Conservation (phyloP, 2,888 invertebrate genomes). For the Apodemia hepburni region DNA sequence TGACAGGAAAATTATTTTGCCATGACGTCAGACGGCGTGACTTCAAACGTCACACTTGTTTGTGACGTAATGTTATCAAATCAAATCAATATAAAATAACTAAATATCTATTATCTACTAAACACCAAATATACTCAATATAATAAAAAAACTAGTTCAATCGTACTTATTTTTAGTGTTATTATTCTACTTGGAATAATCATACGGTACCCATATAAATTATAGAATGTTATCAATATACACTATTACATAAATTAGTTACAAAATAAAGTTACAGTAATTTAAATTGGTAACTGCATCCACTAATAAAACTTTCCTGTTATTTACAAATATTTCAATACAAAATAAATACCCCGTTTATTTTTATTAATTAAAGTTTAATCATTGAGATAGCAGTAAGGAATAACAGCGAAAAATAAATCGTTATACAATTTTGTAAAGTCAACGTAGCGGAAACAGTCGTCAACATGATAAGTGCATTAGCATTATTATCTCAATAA, state of each 20-base stretch:
- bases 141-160: too few relatives aligned
- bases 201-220: too few relatives aligned
- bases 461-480: conserved; percentile 78
- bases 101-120: too few relatives aligned
- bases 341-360: neutral
- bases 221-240: too few relatives aligned
- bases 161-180: too few relatives aligned
- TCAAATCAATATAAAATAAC: too few relatives aligned
- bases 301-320: neutral
- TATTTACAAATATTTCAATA: neutral
- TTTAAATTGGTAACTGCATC: neutral
- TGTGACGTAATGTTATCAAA: too few relatives aligned
- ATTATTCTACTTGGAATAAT: too few relatives aligned
- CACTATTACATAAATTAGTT: neutral
- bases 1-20: too few relatives aligned
- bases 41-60: too few relatives aligned
- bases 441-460: conserved; percentile 61
- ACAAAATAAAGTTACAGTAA: neutral
- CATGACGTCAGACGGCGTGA: too few relatives aligned
- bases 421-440: conserved; percentile 44
- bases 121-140: too few relatives aligned
- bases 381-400: neutral
- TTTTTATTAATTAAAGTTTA: conserved; percentile 10
- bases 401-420: conserved; percentile 37
- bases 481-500: conserved; percentile 79